Base-by-base conservation (phyloP, 2,113 vertebrate genomes). In the Elachura formosa region DNA sequence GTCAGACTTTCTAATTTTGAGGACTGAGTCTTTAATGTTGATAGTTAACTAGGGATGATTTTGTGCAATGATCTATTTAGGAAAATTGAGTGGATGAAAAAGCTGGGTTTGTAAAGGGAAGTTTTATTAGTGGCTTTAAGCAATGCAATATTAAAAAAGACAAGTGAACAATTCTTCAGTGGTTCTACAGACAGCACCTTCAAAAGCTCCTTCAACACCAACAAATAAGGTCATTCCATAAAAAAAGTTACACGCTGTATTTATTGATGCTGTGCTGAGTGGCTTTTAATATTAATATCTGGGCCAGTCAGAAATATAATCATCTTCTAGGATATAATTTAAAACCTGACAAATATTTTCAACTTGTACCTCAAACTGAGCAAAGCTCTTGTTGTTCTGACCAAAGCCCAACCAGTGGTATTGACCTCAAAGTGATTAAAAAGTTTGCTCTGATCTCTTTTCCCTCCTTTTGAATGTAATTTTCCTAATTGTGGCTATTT, bases 401-500 rank as follows among this genome's bases (percentile, higher is more conserved):
- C 55, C 61, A 75, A 61, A 78, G 64, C n/a, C 34, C 48, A 51
- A 49, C 36, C 33, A n/a, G 14, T 24, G 23, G 5, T 49, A 40
- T 48, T 51, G 41, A 51, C 61, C 73, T 71, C 68, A 64, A 71
- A 77, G 82, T 21, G 64, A 87, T 56, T 31, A 33, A 67, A 59
- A 90, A 79, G 56, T 81, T 91, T 81, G n/a, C 55, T 77, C 40
- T 61, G 31, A 40, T 73, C 52, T 72, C 9, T 75, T 94, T 93
- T 79, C 31, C 23, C 36, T 84, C 48, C 64, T 76, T 91, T 86
- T 78, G 49, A 87, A 76, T 13, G 40, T 46, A 74, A 84, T 94
- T 89, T 79, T 94, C 81, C 78, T 87, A 87, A 78, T 58, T 91
- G 87, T 66, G 76, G 89, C 94, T 87, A 64, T 93, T 95, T 89